Evolutionary conservation across 2,797 vertebrate genomes (phyloP), one percentile per base, ranked within the genome.

Genomic region (Chelidonichthys spinosus): DNA sequence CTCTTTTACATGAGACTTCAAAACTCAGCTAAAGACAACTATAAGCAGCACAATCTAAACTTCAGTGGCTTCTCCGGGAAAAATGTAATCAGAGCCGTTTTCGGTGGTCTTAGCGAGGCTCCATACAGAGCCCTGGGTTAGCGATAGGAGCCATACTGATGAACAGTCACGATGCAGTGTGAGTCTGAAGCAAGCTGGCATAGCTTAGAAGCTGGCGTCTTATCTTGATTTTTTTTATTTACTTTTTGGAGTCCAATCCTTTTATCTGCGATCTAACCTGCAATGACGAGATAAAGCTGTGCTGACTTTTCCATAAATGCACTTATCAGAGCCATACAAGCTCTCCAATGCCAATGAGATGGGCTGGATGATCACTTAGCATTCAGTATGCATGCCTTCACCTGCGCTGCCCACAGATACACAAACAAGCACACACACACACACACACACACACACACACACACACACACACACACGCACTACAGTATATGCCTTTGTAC

Each of bases 251-350:
- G 78, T 84, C 79, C 86, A 92, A 87, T 94, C 90, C 87, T 85
- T 93, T 91, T 92, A 93, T 94, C 92, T 87, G 79, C 59, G 78
- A 94, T 94, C 91, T 92, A 92, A 94, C 92, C 93, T 94, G 92
- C 89, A 94, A 87, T 89, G 88, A 92, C 81, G 92, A 93, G 93
- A 94, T 95, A 94, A 94, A 92, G 86, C 89, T 72, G 62, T 82
- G 82, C 92, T 85, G 87, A 91, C 88, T 92, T 92, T 90, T 94
- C 90, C 91, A 92, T 93, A 94, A 93, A 93, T 87, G 90, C 92
- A 94, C 92, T 94, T 94, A 94, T 94, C 92, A 85, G 79, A 83
- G 85, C 78, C 80, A 85, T 89, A 89, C 92, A 90, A 92, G 91
- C 89, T 88, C 89, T 88, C 80, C 81, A 89, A 84, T 90, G 87